Evolutionary conservation across 2,113 vertebrate species (phyloP).

Genomic region (Vulpes ferrilata): DNA sequence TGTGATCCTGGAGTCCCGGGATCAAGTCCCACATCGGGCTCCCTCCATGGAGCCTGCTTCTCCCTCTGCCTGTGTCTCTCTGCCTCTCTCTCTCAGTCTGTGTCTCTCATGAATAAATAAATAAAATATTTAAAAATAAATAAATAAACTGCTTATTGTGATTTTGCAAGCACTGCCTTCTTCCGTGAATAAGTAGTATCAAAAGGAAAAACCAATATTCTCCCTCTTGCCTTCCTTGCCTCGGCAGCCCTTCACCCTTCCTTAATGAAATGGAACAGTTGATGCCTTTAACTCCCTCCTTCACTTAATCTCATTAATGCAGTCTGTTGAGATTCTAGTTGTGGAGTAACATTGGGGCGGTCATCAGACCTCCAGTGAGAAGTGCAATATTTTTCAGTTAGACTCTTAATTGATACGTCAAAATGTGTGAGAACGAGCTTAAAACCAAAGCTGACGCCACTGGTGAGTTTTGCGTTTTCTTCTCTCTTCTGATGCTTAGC

Average conservation of each 20-base stretch:
- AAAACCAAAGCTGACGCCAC: slow-evolving; percentile 91
- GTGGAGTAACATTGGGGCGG: slow-evolving; percentile 83
- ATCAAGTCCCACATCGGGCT: too few relatives aligned
- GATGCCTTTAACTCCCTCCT: slow-evolving; percentile 88
- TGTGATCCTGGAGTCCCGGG: too few relatives aligned
- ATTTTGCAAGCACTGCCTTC: slow-evolving; percentile 55
- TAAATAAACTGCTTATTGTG: neutral
- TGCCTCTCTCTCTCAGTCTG: too few relatives aligned
- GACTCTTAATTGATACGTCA: slow-evolving; percentile 77
- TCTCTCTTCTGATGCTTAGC: slow-evolving; percentile 73
- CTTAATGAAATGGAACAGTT: slow-evolving; percentile 88
- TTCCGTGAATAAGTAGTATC: slow-evolving; percentile 8
- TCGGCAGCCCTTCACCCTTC: slow-evolving; percentile 81
- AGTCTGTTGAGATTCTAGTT: slow-evolving; percentile 86
- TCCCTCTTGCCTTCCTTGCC: slow-evolving; percentile 65
- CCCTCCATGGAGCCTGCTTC: too few relatives aligned
- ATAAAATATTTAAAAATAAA: too few relatives aligned
- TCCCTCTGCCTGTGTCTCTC: too few relatives aligned
- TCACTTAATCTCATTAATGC: slow-evolving; percentile 91
- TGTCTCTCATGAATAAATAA: too few relatives aligned
- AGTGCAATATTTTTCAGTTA: slow-evolving; percentile 77
- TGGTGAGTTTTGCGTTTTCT: slow-evolving; percentile 88
- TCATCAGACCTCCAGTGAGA: slow-evolving; percentile 71
- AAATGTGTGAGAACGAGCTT: slow-evolving; percentile 87
- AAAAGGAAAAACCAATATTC: slow-evolving; percentile 59